A percentile compares a stretch with the other conserved stretches of the same genome.
Evolutionary conservation across 2,888 invertebrate genomes (phyloP).

Genomic region (Cheilosia urbana): DNA sequence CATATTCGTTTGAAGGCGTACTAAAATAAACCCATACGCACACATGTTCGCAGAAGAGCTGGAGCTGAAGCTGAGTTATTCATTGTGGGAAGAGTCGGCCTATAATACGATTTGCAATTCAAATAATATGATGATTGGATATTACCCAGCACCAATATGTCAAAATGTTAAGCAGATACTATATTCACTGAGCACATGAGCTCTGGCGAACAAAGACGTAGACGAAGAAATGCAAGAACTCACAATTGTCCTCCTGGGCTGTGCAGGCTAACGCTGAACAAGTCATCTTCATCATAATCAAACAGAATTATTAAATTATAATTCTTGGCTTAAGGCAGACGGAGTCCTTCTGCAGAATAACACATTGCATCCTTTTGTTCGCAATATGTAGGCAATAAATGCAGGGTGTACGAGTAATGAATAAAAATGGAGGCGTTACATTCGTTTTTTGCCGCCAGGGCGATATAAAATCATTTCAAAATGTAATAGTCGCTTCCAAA

Average conservation of each 20-base stretch:
- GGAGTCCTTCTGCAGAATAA: not conserved
- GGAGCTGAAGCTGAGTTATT: constrained; percentile 19
- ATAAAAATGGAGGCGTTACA: constrained; percentile 36
- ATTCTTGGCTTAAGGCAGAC: constrained; percentile 43
- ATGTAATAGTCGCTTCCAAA: constrained; percentile 5
- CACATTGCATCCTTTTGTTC: constrained; percentile 37
- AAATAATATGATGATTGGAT: constrained; percentile 75
- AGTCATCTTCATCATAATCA: constrained; percentile 63
- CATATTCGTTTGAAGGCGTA: constrained; percentile 55
- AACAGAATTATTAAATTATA: constrained; percentile 70
- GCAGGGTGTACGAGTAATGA: constrained; percentile 35
- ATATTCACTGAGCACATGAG: constrained; percentile 21
- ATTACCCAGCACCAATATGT: constrained; percentile 72
- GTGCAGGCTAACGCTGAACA: constrained; percentile 36
- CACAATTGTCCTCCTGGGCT: constrained; percentile 27
- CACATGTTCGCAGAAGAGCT: constrained; percentile 6
- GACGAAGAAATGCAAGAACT: constrained; percentile 38
- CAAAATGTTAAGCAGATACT: constrained; percentile 68
- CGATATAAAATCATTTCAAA: constrained; percentile 25
- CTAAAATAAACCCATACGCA: constrained; percentile 26
- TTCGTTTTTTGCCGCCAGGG: constrained; percentile 8
- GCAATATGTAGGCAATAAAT: constrained; percentile 7
- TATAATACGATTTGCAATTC: constrained; percentile 72
- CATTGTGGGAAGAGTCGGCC: constrained; percentile 62
- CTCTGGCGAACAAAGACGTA: constrained; percentile 43